Conservation (phyloP, 2,113 vertebrate species). For the Macroglossus sobrinus region DNA sequence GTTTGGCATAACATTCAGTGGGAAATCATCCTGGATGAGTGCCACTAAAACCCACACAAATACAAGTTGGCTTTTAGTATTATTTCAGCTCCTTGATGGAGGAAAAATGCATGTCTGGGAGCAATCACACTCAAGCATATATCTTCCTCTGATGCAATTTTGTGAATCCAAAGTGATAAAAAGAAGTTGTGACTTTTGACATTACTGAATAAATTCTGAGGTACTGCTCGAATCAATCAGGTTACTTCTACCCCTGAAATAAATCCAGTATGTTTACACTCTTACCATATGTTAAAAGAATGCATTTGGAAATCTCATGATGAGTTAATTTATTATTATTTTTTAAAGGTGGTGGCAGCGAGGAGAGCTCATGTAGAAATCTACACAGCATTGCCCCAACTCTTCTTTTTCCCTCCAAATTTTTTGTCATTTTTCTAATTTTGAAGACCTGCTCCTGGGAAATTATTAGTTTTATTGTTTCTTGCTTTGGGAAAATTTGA, state of each 20-base stretch:
- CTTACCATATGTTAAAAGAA: conserved; percentile 54
- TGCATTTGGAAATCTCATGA: conserved; percentile 41
- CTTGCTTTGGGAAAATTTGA: not conserved
- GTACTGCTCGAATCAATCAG: conserved; percentile 62
- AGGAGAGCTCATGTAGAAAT: not conserved
- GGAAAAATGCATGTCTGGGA: conserved; percentile 77
- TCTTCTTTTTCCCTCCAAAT: not conserved
- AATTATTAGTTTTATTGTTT: conserved; percentile 30
- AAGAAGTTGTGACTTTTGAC: conserved; percentile 69
- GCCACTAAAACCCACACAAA: conserved; percentile 73
- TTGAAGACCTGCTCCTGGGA: not conserved
- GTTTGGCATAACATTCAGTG: conserved; percentile 55
- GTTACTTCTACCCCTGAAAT: conserved; percentile 51
- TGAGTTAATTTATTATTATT: conserved; percentile 46
- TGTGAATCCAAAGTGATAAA: conserved; percentile 70
- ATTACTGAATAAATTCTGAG: conserved; percentile 64
- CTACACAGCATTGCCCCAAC: not conserved
- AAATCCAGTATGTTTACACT: conserved; percentile 59
- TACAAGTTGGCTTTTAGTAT: conserved; percentile 62
- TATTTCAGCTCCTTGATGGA: conserved; percentile 69
- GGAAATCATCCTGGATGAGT: conserved; percentile 69
- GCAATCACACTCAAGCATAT: conserved; percentile 70
- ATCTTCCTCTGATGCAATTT: conserved; percentile 74
- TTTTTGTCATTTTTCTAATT: not conserved
- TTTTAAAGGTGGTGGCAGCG: not conserved